Percentiles rank a stretch among this genome's conserved stretches.
Conservation (phyloP, 2,113 vertebrate species). For the Pelmatolapia mariae region DNA sequence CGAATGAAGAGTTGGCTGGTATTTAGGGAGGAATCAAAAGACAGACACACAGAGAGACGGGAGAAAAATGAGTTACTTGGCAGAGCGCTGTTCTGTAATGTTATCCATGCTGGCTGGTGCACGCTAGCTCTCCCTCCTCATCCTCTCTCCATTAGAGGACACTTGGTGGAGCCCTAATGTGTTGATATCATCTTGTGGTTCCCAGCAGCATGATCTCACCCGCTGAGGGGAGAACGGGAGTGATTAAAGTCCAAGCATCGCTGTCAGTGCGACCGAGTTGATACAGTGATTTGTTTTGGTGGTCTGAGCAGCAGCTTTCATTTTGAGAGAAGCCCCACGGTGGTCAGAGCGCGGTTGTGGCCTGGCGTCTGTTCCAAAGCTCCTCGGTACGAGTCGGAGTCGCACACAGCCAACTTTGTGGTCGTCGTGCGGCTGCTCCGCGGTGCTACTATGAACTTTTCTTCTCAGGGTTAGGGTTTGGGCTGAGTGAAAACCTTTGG, state of each 20-base stretch:
- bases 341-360: constrained; percentile 40
- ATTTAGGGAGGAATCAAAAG: neutral
- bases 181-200: constrained; percentile 40
- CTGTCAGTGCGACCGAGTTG: constrained; percentile 19
- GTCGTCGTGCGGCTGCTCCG: neutral
- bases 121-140: neutral
- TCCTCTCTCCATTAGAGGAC: constrained; percentile 9
- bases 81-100: constrained; percentile 11
- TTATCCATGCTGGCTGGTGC: constrained; percentile 18
- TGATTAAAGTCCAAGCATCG: constrained; percentile 16
- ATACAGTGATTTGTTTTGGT: constrained; percentile 48
- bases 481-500: constrained; percentile 2
- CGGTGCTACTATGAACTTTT: constrained; percentile 7
- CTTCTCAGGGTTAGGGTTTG: constrained; percentile 17
- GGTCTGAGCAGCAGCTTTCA: constrained; percentile 38
- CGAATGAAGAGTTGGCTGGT: constrained; percentile 16
- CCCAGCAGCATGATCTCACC: constrained; percentile 37
- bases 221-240: neutral
- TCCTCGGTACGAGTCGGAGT: neutral
- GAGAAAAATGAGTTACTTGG: constrained; percentile 11
- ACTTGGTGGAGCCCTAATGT: constrained; percentile 12
- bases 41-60: neutral
- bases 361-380: constrained; percentile 24
- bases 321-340: constrained; percentile 19
- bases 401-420: constrained; percentile 11